phyloP scores from a whole-genome alignment of 1,140 invertebrate species.

The Lutraria rhynchaena region DNA sequence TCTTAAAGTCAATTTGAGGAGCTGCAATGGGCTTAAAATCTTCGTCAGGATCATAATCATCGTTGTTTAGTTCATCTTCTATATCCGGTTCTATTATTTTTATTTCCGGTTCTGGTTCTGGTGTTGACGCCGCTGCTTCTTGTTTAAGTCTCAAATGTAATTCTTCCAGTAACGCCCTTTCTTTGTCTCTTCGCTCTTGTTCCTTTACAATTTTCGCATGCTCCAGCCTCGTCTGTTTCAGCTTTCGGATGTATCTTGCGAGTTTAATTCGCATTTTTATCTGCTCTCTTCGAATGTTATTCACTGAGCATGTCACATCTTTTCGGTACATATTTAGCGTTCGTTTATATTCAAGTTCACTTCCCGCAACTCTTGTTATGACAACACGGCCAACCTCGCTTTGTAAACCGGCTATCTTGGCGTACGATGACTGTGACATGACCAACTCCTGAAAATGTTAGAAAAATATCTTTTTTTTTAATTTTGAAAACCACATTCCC shows the following conservation, averaged over 20 bases:
- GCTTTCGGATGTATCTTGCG: conserved; percentile 35
- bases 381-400: conserved; percentile 54
- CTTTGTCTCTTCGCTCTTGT: conserved; percentile 34
- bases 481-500: too few species aligned
- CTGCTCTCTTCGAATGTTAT: conserved; percentile 56
- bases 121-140: conserved; percentile 50
- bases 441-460: conserved; percentile 41
- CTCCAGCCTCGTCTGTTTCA: conserved; percentile 47
- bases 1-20: conserved; percentile 31
- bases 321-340: conserved; percentile 51
- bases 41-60: neutral
- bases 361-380: conserved; percentile 55
- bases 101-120: conserved; percentile 37
- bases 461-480: too few species aligned
- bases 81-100: neutral
- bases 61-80: neutral
- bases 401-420: conserved; percentile 54
- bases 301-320: conserved; percentile 42
- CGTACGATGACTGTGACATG: conserved; percentile 50
- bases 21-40: neutral
- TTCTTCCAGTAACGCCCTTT: conserved; percentile 46
- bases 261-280: conserved; percentile 50
- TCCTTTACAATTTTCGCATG: conserved; percentile 44
- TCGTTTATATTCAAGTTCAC: conserved; percentile 58
- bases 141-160: conserved; percentile 50